These are phyloP conservation scores for Patiria miniata DNA, from an alignment of 35 echinoderm and acorn worm genomes.

Conservation along the genomic window DNA sequence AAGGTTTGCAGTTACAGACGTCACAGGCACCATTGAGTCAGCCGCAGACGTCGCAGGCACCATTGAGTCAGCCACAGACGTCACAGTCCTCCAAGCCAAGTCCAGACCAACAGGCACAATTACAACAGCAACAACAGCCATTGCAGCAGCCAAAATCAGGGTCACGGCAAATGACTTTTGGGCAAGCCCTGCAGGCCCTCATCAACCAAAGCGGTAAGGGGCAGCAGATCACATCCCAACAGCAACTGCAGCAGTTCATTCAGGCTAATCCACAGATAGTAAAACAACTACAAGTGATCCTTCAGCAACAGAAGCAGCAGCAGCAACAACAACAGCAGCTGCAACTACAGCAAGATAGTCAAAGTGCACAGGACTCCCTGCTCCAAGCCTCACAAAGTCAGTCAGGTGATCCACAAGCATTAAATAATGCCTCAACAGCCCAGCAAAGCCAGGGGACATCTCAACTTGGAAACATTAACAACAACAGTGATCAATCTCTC, in stretches of 20 bases:
- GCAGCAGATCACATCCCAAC: conserved; percentile 26
- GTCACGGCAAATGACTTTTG: not conserved
- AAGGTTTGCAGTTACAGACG: conserved; percentile 21
- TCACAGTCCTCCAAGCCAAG: not conserved
- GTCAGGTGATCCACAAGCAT: not conserved
- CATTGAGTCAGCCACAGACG: not conserved
- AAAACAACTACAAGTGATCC: conserved; percentile 23
- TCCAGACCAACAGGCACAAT: conserved; percentile 5
- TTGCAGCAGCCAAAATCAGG: not conserved
- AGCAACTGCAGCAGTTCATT: conserved; percentile 43
- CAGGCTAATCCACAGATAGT: conserved; percentile 44
- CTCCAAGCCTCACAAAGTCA: not conserved
- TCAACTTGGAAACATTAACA: not conserved
- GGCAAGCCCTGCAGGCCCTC: conserved; percentile 6
- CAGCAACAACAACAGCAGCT: not conserved
- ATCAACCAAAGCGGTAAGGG: not conserved
- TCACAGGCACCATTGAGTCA: not conserved
- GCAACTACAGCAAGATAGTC: not conserved
- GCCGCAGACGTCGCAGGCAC: not conserved
- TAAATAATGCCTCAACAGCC: not conserved
- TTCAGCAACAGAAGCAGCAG: conserved; percentile 40
- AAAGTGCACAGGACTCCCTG: not conserved
- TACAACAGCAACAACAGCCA: conserved; percentile 5
- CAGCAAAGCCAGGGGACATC: not conserved
- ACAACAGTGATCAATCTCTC: not conserved